These are phyloP conservation scores for Oncorhynchus kisutch DNA, from an alignment of 2,113 vertebrate species.

Conservation along the genomic window DNA sequence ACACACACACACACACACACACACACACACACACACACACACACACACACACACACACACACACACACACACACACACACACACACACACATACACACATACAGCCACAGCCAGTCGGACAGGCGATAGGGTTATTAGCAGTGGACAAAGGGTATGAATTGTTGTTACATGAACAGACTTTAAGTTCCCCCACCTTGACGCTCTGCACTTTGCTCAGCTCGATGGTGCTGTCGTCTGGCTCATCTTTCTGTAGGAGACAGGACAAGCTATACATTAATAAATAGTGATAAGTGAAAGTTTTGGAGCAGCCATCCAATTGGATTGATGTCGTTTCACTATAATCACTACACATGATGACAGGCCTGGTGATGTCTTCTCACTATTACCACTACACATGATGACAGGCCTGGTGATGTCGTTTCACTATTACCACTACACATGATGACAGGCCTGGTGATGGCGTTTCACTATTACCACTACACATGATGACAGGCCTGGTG, in stretches of 20 bases:
- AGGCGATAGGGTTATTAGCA: not conserved
- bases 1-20: not conserved
- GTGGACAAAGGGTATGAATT: not conserved
- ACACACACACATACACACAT: no score
- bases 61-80: not conserved
- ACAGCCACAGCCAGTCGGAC: not conserved
- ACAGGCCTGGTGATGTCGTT: no score
- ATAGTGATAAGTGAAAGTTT: not conserved
- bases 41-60: not conserved
- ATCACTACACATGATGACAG: no score
- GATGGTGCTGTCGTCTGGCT: constrained; percentile 86
- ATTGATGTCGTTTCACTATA: no score
- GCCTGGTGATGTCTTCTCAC: no score
- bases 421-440: no score
- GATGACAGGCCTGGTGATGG: no score
- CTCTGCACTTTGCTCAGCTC: constrained; percentile 97
- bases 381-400: no score
- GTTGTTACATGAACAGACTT: not conserved
- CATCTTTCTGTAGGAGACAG: constrained; percentile 81
- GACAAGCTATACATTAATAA: not conserved
- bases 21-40: not conserved
- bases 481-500: no score
- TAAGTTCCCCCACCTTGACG: constrained; percentile 71
- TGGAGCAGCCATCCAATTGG: no score
- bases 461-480: no score